phyloP scores from a whole-genome alignment of 2,888 invertebrate genomes.

The Drosophila meridiana region DNA sequence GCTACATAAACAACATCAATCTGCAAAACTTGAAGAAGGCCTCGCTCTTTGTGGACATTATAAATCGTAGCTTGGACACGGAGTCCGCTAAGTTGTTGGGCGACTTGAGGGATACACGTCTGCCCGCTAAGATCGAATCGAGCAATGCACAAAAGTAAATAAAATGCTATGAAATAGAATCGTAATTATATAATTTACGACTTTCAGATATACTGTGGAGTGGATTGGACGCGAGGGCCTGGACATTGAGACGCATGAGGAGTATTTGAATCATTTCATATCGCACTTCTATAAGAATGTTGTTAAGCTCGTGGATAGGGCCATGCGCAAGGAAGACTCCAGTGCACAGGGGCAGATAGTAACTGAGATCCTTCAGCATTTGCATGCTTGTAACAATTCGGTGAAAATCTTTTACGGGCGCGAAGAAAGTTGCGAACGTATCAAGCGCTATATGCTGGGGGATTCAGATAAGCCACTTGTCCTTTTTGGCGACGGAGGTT shows the following conservation, averaged over 20 bases:
- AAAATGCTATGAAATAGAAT: neutral
- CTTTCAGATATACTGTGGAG: constrained; percentile 93
- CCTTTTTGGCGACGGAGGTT: constrained; percentile 97
- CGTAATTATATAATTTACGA: neutral
- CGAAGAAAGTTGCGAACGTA: constrained; percentile 92
- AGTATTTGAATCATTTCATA: constrained; percentile 97
- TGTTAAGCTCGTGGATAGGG: constrained; percentile 94
- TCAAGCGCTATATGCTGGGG: constrained; percentile 93
- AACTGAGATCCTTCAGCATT: constrained; percentile 96
- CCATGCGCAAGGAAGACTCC: constrained; percentile 98
- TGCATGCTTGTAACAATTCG: constrained; percentile 97
- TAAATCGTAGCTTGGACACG: constrained; percentile 95
- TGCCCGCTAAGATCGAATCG: constrained; percentile 95
- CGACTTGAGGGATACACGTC: constrained; percentile 94
- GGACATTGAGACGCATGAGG: constrained; percentile 95
- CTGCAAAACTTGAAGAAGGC: constrained; percentile 97
- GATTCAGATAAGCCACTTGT: constrained; percentile 95
- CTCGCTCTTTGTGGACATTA: constrained; percentile 97
- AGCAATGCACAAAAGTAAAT: constrained; percentile 94
- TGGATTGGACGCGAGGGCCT: constrained; percentile 98
- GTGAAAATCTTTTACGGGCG: constrained; percentile 97
- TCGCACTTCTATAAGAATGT: constrained; percentile 97
- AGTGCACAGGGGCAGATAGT: constrained; percentile 97
- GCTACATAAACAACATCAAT: constrained; percentile 99
- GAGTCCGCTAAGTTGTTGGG: constrained; percentile 96